Percentiles rank a stretch among this genome's conserved stretches.
These are phyloP conservation scores for Helogale parvula DNA, from an alignment of 2,113 vertebrate genomes.

Conservation along the genomic window DNA sequence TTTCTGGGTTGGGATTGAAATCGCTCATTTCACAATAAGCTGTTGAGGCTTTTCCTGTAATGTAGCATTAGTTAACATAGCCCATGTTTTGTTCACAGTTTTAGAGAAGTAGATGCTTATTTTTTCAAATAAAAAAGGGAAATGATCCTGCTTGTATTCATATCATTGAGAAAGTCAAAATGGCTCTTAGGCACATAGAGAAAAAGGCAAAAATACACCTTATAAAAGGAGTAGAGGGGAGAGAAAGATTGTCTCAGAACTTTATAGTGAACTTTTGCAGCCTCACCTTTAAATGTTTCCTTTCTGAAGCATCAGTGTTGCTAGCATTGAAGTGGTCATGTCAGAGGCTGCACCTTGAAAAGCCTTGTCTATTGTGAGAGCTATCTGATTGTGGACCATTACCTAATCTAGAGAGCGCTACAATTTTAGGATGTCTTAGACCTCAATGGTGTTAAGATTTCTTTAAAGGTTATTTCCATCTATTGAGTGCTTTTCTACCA, in stretches of 20 bases:
- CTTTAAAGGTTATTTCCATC: background rate
- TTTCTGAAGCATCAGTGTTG: background rate
- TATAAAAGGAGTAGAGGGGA: background rate
- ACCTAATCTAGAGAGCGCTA: background rate
- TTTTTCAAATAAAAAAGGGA: slow-evolving; percentile 20
- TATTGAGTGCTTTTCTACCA: background rate
- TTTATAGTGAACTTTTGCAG: background rate
- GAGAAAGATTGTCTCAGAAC: background rate
- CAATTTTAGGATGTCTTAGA: background rate
- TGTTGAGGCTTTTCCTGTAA: slow-evolving; percentile 14
- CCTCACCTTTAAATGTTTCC: background rate
- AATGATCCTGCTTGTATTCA: background rate
- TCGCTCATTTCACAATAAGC: background rate
- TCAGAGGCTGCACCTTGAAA: background rate
- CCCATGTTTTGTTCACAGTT: background rate
- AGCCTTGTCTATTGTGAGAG: background rate
- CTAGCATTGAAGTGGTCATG: background rate
- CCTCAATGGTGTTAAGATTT: background rate
- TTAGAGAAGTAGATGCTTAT: slow-evolving; percentile 24
- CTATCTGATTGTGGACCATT: background rate
- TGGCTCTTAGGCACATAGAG: background rate
- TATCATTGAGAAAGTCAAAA: background rate
- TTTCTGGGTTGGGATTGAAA: background rate
- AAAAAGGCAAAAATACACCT: background rate
- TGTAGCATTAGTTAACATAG: background rate